phyloP scores from a whole-genome alignment of 1,140 invertebrate species.

The Agrypnia vestita region DNA sequence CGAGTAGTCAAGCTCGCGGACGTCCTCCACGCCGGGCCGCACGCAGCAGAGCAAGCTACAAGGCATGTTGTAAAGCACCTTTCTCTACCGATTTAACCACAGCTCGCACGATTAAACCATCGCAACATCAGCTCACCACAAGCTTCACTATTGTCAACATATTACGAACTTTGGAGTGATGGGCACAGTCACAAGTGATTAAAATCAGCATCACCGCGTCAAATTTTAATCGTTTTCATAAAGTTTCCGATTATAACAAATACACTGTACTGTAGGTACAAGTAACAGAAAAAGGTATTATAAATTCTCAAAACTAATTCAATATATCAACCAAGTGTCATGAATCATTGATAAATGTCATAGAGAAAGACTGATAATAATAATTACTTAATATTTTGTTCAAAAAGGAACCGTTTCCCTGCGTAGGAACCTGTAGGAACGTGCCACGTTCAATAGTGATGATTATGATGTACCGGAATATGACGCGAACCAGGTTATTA shows the following conservation, averaged over 20 bases:
- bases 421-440: too few species aligned
- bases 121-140: background rate
- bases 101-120: conserved; percentile 9
- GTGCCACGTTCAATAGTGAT: too few species aligned
- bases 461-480: too few species aligned
- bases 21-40: conserved; percentile 75
- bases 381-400: background rate
- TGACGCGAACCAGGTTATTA: too few species aligned
- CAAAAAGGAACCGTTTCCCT: too few species aligned
- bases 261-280: background rate
- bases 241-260: background rate
- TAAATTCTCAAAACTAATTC: background rate
- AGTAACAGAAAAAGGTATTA: too few species aligned
- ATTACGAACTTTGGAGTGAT: background rate
- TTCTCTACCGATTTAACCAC: conserved; percentile 28
- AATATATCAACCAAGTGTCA: conserved; percentile 32
- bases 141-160: conserved; percentile 15
- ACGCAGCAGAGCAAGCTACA: conserved; percentile 70
- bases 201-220: background rate
- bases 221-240: background rate
- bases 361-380: background rate
- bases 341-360: conserved; percentile 44
- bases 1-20: conserved; percentile 85
- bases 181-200: background rate
- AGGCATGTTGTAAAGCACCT: conserved; percentile 47